Conservation (phyloP, 2,113 vertebrate genomes). For the Nyctereutes procyonoides region DNA sequence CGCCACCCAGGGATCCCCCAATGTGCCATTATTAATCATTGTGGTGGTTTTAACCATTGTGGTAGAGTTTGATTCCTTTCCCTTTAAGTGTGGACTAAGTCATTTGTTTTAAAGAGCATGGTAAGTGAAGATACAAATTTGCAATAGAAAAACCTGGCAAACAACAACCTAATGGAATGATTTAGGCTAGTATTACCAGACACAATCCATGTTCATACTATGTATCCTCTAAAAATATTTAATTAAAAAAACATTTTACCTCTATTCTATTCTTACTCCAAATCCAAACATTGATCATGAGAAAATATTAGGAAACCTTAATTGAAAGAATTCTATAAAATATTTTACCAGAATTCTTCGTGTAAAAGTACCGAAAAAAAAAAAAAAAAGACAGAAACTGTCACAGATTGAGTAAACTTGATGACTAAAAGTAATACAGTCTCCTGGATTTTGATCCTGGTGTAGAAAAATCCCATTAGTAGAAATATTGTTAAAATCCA, state of each 20-base stretch:
- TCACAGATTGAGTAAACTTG: background rate
- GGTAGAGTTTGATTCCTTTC: background rate
- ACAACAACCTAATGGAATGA: background rate
- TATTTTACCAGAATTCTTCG: background rate
- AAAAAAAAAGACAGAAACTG: background rate
- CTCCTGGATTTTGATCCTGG: background rate
- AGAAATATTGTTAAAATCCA: background rate
- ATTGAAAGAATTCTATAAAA: background rate
- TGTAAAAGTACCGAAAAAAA: background rate
- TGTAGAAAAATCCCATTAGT: background rate
- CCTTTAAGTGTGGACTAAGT: background rate
- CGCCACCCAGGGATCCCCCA: fast-evolving
- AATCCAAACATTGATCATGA: background rate
- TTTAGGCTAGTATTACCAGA: background rate
- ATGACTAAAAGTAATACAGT: background rate
- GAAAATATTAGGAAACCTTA: background rate
- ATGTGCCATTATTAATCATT: background rate
- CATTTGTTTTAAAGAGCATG: background rate
- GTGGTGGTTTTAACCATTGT: background rate
- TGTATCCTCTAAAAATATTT: background rate
- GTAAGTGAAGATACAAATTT: background rate
- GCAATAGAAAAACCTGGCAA: background rate
- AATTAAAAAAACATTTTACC: background rate
- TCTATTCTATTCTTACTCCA: background rate
- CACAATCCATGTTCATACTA: background rate